Evolutionary conservation across 1,140 invertebrate species (phyloP).

Genomic region (Sarcophaga bullata): DNA sequence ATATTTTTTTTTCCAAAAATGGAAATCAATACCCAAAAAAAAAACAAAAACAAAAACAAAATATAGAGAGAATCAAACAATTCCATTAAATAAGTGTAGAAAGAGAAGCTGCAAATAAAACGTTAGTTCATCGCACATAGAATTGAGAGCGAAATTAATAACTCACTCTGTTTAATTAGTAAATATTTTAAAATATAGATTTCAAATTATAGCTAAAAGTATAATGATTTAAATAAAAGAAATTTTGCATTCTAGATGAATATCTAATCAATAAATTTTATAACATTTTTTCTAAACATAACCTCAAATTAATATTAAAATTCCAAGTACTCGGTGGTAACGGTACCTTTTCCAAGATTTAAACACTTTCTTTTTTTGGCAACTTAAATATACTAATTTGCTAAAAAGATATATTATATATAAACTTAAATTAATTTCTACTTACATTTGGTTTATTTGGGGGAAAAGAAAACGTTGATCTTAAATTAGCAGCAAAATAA

Average conservation of each 20-base stretch:
- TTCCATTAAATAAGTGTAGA: not conserved
- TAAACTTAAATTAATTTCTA: not conserved
- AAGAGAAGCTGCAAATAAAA: not conserved
- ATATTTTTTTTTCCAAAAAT: not conserved
- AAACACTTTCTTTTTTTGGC: not conserved
- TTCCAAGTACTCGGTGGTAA: no score
- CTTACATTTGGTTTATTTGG: conserved; percentile 26
- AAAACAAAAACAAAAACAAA: no score
- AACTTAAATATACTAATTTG: no score
- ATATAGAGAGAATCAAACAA: no score
- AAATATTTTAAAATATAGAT: no score
- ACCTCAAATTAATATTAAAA: not conserved
- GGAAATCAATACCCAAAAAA: not conserved
- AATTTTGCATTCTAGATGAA: no score
- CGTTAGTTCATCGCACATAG: not conserved
- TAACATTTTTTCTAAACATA: not conserved
- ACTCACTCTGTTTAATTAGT: not conserved
- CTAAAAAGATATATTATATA: not conserved
- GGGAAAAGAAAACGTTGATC: not conserved
- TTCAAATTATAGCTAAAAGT: no score
- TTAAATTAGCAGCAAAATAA: conserved; percentile 2
- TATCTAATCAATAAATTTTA: no score
- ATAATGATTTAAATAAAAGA: no score
- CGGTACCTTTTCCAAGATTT: not conserved
- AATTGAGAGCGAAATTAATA: not conserved